These are phyloP conservation scores for Siphlonurus alternatus DNA, from an alignment of 2,888 invertebrate species.

Conservation along the genomic window DNA sequence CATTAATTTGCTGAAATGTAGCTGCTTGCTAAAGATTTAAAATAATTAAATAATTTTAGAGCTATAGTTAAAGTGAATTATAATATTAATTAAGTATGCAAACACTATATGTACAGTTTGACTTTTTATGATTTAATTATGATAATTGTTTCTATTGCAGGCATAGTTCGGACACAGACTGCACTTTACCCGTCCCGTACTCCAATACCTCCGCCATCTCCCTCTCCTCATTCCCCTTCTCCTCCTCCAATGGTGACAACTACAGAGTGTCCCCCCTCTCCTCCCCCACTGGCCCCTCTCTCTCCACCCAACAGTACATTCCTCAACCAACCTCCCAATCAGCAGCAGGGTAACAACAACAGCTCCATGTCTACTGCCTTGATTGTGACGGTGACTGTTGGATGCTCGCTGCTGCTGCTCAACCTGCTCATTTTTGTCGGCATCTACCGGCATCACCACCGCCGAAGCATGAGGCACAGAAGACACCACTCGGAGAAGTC, in stretches of 20 bases:
- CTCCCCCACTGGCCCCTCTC: constrained; percentile 23
- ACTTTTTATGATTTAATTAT: background rate
- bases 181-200: constrained; percentile 44
- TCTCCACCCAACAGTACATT: background rate
- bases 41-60: too few relatives aligned
- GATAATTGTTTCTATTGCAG: constrained; percentile 26
- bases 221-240: constrained; percentile 25
- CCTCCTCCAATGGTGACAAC: constrained; percentile 22
- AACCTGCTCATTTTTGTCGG: constrained; percentile 79
- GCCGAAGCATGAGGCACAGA: constrained; percentile 15
- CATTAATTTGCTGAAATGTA: too few relatives aligned
- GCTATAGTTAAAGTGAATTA: too few relatives aligned
- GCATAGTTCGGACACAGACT: constrained; percentile 58
- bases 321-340: constrained; percentile 9
- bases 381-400: constrained; percentile 73
- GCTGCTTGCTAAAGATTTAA: too few relatives aligned
- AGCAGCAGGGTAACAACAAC: constrained; percentile 22
- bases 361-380: constrained; percentile 69
- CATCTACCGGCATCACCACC: constrained; percentile 68
- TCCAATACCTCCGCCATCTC: constrained; percentile 29
- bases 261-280: constrained; percentile 21
- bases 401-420: constrained; percentile 61
- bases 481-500: background rate
- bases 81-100: too few relatives aligned
- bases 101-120: too few relatives aligned